Evolutionary conservation across 2,888 invertebrate genomes (phyloP).

Genomic region (Ophion slaviceki): DNA sequence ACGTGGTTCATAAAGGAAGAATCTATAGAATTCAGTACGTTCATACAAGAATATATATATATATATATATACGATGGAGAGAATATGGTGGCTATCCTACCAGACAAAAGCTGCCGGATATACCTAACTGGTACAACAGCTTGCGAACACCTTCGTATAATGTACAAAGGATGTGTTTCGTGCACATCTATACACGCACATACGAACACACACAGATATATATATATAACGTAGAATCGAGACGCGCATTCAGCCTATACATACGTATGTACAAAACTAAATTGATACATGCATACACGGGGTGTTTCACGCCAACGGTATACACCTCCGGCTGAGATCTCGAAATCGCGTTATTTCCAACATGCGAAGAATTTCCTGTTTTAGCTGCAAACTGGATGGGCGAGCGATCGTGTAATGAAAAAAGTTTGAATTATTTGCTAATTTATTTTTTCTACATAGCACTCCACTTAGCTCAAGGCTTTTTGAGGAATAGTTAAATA

Average conservation of each 20-base stretch:
- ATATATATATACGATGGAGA: conserved; percentile 13
- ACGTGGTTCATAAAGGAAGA: conserved; percentile 43
- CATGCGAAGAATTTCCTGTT: no score
- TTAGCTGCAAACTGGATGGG: no score
- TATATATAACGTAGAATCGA: conserved; percentile 35
- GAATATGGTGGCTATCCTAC: conserved; percentile 47
- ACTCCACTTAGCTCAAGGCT: no score
- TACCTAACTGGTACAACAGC: conserved; percentile 66
- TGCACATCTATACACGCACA: conserved; percentile 3
- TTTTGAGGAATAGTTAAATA: no score
- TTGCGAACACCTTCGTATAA: conserved; percentile 66
- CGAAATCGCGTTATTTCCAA: no score
- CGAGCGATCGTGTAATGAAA: no score
- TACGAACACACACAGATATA: not conserved
- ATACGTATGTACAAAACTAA: conserved; percentile 32
- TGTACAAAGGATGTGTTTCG: conserved; percentile 64
- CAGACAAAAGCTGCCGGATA: conserved; percentile 67
- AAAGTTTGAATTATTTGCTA: no score
- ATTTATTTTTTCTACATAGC: no score
- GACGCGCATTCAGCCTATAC: conserved; percentile 36
- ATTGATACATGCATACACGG: conserved; percentile 50
- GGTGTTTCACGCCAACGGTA: not conserved
- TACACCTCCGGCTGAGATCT: no score
- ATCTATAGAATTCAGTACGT: conserved; percentile 40
- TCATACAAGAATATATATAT: conserved; percentile 2